phyloP scores from a whole-genome alignment of 2,113 vertebrate species.

The Aptenodytes forsteri region DNA sequence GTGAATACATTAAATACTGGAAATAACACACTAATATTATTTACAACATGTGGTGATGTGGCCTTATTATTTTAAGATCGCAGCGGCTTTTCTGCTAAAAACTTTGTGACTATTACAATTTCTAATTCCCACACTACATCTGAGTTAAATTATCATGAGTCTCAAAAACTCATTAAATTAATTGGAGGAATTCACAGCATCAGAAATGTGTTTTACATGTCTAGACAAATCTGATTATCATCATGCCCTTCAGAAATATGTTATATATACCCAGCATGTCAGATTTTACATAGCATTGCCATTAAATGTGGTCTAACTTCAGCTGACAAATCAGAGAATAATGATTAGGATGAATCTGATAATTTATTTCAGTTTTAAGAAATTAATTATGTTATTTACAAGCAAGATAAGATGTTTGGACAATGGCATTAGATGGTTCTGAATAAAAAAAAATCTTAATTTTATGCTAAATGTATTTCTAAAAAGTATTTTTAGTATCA shows the following conservation, averaged over 20 bases:
- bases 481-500: background rate
- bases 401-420: background rate
- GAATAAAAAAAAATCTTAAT: background rate
- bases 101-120: background rate
- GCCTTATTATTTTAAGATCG: background rate
- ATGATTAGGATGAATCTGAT: background rate
- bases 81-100: background rate
- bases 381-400: background rate
- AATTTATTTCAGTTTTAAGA: background rate
- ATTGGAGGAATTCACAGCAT: background rate
- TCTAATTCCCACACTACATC: background rate
- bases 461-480: background rate
- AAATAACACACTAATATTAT: background rate
- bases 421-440: background rate
- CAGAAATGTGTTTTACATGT: slow-evolving; percentile 3
- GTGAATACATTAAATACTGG: background rate
- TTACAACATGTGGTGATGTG: background rate
- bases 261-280: background rate
- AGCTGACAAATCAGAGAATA: background rate
- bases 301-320: background rate
- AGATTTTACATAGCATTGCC: slow-evolving; percentile 20
- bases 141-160: background rate
- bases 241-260: slow-evolving; percentile 15
- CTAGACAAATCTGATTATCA: slow-evolving; percentile 38
- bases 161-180: background rate